phyloP scores from a whole-genome alignment of 2,888 invertebrate species.

The Troides helena region DNA sequence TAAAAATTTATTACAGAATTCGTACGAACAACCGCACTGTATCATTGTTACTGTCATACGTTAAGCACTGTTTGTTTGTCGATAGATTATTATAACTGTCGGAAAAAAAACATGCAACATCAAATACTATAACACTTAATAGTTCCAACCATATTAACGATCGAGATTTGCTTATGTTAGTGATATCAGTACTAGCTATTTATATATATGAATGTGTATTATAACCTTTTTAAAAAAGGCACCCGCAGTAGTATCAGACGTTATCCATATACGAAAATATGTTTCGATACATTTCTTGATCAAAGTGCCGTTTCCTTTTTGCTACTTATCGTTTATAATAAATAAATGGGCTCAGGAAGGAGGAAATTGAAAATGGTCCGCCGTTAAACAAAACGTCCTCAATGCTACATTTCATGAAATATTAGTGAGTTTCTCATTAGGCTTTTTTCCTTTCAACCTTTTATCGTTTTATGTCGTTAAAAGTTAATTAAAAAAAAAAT shows the following conservation, averaged over 20 bases:
- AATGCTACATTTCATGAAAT: slow-evolving; percentile 1
- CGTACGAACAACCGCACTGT: neutral
- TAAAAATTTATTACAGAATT: neutral
- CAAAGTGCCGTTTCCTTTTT: slow-evolving; percentile 13
- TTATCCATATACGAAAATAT: slow-evolving; percentile 6
- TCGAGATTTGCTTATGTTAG: neutral
- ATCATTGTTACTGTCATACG: neutral
- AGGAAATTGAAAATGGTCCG: slow-evolving; percentile 24
- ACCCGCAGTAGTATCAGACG: neutral
- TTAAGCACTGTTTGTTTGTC: neutral
- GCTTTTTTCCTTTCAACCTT: neutral
- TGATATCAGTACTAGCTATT: too few species aligned
- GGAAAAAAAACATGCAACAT: neutral
- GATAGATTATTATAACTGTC: neutral
- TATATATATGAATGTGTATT: neutral
- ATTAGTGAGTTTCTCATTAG: neutral
- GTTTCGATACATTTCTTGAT: slow-evolving; percentile 11
- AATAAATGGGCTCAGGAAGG: slow-evolving; percentile 17
- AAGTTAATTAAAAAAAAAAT: neutral
- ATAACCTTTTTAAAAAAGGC: neutral
- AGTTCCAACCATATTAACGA: neutral
- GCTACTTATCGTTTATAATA: slow-evolving; percentile 16
- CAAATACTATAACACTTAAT: neutral
- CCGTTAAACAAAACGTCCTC: slow-evolving; percentile 17
- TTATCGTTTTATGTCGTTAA: slow-evolving; percentile 3